These are phyloP conservation scores for Taxidea taxus DNA, from an alignment of 2,113 vertebrate genomes.

Conservation along the genomic window DNA sequence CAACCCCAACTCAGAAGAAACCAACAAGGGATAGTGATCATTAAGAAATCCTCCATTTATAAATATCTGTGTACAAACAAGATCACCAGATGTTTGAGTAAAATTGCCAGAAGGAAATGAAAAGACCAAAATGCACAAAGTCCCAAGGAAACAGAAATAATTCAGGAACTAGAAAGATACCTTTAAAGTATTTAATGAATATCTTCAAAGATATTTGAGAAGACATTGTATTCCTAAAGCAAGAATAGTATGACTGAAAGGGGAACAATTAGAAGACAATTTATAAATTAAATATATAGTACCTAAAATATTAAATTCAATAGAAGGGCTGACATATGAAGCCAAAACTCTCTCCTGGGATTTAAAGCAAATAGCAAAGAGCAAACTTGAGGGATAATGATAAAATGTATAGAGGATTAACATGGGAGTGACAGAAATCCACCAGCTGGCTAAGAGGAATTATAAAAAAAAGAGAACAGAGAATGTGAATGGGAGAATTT, in stretches of 20 bases:
- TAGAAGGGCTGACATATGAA: neutral
- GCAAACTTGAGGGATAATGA: neutral
- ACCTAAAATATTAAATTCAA: neutral
- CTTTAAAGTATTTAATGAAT: slow-evolving; percentile 6
- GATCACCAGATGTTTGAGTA: neutral
- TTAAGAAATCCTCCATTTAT: neutral
- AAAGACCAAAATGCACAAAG: neutral
- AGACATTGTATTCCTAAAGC: slow-evolving; percentile 24
- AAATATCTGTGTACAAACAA: neutral
- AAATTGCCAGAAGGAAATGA: neutral
- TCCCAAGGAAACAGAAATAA: neutral
- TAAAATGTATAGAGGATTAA: neutral
- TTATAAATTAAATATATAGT: slow-evolving; percentile 8
- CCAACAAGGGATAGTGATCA: neutral
- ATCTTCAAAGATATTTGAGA: slow-evolving; percentile 35
- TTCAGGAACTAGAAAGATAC: neutral
- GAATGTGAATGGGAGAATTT: neutral
- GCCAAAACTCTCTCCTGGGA: neutral
- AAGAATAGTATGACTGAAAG: slow-evolving; percentile 11
- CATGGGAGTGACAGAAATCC: neutral
- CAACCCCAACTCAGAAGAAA: neutral
- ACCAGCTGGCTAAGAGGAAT: neutral
- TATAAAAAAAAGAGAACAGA: neutral
- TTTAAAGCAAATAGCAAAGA: slow-evolving; percentile 3
- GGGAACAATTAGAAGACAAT: neutral